These are phyloP conservation scores for Linurgus olivaceus DNA, from an alignment of 2,797 vertebrate genomes.

Conservation along the genomic window DNA sequence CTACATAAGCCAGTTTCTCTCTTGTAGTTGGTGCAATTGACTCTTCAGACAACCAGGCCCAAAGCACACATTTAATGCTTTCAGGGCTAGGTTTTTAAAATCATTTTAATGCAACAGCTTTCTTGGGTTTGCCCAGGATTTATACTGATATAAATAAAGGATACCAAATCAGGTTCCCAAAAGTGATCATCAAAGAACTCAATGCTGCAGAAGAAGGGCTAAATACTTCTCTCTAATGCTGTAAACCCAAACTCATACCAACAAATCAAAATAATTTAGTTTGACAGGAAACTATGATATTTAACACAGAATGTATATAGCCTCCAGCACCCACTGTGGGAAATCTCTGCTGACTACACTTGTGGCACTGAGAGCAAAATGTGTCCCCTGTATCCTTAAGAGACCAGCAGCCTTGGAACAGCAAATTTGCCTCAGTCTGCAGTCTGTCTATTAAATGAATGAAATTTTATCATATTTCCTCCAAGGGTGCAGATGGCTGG, in stretches of 20 bases:
- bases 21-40: background rate
- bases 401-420: background rate
- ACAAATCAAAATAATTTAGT: background rate
- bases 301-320: background rate
- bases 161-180: background rate
- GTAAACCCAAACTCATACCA: background rate
- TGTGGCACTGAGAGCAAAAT: background rate
- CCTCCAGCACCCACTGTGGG: background rate
- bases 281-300: background rate
- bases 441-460: background rate
- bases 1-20: background rate
- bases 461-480: background rate
- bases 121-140: background rate
- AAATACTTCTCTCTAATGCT: background rate
- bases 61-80: background rate
- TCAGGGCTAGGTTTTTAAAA: fast-evolving
- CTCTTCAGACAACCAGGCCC: background rate
- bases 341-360: background rate
- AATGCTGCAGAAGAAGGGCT: background rate
- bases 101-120: background rate
- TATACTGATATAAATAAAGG: background rate
- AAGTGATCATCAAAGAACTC: background rate
- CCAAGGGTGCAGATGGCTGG: background rate
- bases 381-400: background rate
- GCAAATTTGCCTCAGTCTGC: background rate